Evolutionary conservation across 2,888 invertebrate species (phyloP).

Genomic region (Euproctis similis): DNA sequence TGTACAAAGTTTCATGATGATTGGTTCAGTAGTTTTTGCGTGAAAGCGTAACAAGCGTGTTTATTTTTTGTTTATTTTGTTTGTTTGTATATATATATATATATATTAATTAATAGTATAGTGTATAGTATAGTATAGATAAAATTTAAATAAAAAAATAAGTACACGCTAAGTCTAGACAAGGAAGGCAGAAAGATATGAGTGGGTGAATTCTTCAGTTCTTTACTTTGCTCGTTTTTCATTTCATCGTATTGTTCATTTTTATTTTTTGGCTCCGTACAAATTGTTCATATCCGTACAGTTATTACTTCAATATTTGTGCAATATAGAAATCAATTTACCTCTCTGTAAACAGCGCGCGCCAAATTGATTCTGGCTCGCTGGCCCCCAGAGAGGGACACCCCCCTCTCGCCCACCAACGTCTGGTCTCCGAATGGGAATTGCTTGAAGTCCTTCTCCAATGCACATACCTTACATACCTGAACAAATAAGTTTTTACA

Average conservation of each 20-base stretch:
- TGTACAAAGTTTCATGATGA: too few relatives aligned
- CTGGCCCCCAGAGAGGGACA: slow-evolving; percentile 83
- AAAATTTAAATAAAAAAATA: too few relatives aligned
- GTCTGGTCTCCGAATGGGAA: slow-evolving; percentile 82
- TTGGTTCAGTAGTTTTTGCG: too few relatives aligned
- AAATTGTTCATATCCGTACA: slow-evolving; percentile 7
- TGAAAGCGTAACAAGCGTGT: too few relatives aligned
- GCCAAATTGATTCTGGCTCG: slow-evolving; percentile 82
- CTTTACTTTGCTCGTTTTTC: too few relatives aligned
- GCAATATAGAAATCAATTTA: slow-evolving; percentile 34
- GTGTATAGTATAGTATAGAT: too few relatives aligned
- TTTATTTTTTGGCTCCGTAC: not conserved
- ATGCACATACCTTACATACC: slow-evolving; percentile 69
- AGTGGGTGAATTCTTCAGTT: too few relatives aligned
- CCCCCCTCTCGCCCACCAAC: slow-evolving; percentile 82
- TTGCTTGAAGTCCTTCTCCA: slow-evolving; percentile 72
- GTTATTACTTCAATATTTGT: slow-evolving; percentile 25
- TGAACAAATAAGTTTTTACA: slow-evolving; percentile 19
- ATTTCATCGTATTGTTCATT: not conserved
- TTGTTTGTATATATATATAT: too few relatives aligned
- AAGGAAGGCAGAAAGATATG: too few relatives aligned
- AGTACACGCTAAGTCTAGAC: too few relatives aligned
- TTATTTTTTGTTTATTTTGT: too few relatives aligned
- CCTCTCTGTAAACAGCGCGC: slow-evolving; percentile 67
- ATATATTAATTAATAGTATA: too few relatives aligned